These are phyloP conservation scores for Phrixothrix hirtus DNA, from an alignment of 2,888 invertebrate genomes.

Conservation along the genomic window DNA sequence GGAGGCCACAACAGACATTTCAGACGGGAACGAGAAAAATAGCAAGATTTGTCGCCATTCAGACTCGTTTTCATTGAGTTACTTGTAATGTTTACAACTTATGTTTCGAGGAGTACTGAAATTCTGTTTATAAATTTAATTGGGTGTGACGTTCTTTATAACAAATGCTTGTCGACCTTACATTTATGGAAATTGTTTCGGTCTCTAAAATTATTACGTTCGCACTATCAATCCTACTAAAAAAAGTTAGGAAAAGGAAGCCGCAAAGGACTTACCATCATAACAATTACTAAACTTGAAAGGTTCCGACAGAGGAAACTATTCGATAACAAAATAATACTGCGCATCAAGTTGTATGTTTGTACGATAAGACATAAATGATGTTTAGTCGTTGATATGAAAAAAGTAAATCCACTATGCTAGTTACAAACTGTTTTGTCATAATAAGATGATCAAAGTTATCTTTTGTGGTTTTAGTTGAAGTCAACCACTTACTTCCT, in stretches of 20 bases:
- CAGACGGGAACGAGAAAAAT: constrained; percentile 35
- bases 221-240: constrained; percentile 10
- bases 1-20: constrained; percentile 30
- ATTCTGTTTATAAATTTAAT: constrained; percentile 45
- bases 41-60: constrained; percentile 40
- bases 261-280: constrained; percentile 13
- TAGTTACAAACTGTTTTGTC: constrained; percentile 16
- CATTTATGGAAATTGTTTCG: constrained; percentile 15
- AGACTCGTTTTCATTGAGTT: constrained; percentile 33
- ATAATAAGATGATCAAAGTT: constrained; percentile 24
- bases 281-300: constrained; percentile 27
- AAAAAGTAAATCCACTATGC: constrained; percentile 17
- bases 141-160: constrained; percentile 39
- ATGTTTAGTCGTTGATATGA: constrained; percentile 16
- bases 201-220: constrained; percentile 1
- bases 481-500: constrained; percentile 25
- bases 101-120: constrained; percentile 37
- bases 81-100: constrained; percentile 31
- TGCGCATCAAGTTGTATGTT: constrained; percentile 23
- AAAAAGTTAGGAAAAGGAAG: constrained; percentile 15
- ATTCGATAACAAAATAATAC: constrained; percentile 22
- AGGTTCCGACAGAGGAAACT: constrained; percentile 27
- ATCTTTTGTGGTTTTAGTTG: constrained; percentile 23
- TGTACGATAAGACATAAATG: constrained; percentile 20
- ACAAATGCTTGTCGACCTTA: constrained; percentile 16